Evolutionary conservation across 1,140 invertebrate genomes (phyloP).

Genomic region (Batillaria attramentaria): DNA sequence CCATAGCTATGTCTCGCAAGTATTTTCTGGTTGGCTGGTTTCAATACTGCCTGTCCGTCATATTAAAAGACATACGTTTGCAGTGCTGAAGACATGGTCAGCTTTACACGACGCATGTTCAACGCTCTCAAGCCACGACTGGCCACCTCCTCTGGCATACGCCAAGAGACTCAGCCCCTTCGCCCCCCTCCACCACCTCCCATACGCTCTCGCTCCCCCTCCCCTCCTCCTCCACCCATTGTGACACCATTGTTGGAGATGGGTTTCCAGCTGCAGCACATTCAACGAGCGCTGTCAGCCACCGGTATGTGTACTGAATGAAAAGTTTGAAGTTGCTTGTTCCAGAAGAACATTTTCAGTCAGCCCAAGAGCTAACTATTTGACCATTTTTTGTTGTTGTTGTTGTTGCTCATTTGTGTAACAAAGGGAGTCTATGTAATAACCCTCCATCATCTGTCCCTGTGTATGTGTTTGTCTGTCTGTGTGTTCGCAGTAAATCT

Average conservation of each 20-base stretch:
- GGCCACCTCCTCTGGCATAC: constrained; percentile 22
- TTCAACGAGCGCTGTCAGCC: constrained; percentile 76
- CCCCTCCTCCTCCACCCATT: constrained; percentile 74
- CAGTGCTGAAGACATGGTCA: constrained; percentile 51
- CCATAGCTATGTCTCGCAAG: too few species aligned
- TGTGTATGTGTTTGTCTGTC: constrained; percentile 6
- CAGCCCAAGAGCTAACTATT: too few species aligned
- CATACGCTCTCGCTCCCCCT: constrained; percentile 63
- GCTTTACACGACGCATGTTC: constrained; percentile 45
- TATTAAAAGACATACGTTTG: neutral
- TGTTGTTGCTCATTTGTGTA: too few species aligned
- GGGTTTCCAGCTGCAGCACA: constrained; percentile 78
- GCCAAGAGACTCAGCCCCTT: constrained; percentile 34
- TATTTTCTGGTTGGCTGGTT: too few species aligned
- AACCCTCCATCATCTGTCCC: too few species aligned
- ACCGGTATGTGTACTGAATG: constrained; percentile 67
- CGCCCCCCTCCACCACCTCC: constrained; percentile 55
- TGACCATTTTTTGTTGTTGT: too few species aligned
- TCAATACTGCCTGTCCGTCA: too few species aligned
- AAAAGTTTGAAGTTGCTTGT: too few species aligned
- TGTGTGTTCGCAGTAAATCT: neutral
- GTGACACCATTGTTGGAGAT: constrained; percentile 77
- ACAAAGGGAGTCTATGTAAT: too few species aligned
- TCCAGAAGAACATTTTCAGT: too few species aligned
- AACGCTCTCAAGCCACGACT: constrained; percentile 40